Conservation (phyloP, 2,797 vertebrate species). For the Lithobates pipiens region DNA sequence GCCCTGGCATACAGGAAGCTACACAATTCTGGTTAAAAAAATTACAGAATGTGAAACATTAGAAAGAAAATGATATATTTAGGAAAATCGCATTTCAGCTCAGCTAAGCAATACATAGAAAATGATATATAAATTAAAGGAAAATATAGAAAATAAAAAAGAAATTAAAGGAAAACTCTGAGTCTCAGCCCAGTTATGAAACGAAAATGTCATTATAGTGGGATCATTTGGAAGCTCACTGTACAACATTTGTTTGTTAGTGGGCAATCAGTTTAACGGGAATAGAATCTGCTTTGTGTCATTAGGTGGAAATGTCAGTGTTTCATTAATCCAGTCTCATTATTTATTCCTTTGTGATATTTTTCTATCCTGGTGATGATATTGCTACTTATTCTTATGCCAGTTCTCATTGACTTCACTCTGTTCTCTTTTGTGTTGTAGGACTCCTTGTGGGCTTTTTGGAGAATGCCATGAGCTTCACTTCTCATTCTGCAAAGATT, state of each 20-base stretch:
- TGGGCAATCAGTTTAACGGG: background rate
- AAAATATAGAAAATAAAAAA: too few relatives aligned
- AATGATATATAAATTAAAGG: too few relatives aligned
- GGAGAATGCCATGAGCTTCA: conserved; percentile 34
- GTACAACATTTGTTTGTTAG: background rate
- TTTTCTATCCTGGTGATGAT: conserved; percentile 23
- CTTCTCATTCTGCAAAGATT: conserved; percentile 10
- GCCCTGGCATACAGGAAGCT: too few relatives aligned
- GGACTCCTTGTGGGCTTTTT: conserved; percentile 53
- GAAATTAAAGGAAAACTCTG: too few relatives aligned
- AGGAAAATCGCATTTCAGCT: too few relatives aligned
- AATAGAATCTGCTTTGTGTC: background rate
- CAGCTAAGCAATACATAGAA: too few relatives aligned
- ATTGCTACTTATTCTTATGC: conserved; percentile 44
- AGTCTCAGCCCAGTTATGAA: too few relatives aligned
- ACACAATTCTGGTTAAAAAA: too few relatives aligned
- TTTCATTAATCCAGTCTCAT: conserved; percentile 28
- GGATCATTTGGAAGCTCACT: background rate
- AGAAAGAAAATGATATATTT: too few relatives aligned
- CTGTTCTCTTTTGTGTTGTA: conserved; percentile 48
- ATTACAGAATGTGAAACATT: too few relatives aligned
- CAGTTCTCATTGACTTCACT: conserved; percentile 25
- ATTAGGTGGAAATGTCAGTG: background rate
- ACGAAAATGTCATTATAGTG: too few relatives aligned
- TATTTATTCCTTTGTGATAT: conserved; percentile 14